Evolutionary conservation across 2,888 invertebrate species (phyloP).

Genomic region (Lasioglossum pauxillum): DNA sequence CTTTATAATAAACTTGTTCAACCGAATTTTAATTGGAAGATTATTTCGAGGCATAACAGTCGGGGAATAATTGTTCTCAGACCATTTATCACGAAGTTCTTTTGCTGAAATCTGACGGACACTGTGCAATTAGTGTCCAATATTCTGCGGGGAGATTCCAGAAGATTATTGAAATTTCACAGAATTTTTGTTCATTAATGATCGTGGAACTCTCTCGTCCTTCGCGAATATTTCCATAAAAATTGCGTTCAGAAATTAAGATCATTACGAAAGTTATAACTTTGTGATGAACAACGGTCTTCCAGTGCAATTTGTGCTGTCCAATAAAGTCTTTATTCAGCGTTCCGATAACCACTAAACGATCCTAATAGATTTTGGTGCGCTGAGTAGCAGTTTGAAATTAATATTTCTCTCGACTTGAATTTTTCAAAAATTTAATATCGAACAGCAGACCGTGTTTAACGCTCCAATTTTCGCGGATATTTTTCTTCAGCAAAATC

Average conservation of each 20-base stretch:
- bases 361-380: neutral
- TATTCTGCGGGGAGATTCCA: neutral
- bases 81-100: neutral
- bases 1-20: slow-evolving; percentile 1
- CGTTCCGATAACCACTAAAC: neutral
- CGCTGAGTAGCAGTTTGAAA: neutral
- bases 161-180: neutral
- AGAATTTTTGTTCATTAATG: neutral
- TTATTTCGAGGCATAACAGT: neutral
- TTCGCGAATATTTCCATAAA: neutral
- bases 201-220: neutral
- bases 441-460: too few relatives aligned
- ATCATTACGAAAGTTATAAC: too few relatives aligned
- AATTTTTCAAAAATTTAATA: too few relatives aligned
- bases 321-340: neutral
- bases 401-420: neutral
- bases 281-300: too few relatives aligned
- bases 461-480: too few relatives aligned
- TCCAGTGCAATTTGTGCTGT: too few relatives aligned
- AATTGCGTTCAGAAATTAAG: neutral
- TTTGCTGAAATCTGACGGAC: neutral
- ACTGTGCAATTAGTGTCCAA: neutral
- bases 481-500: too few relatives aligned
- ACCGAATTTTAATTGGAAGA: slow-evolving; percentile 9
- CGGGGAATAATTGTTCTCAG: neutral